Evolutionary conservation across 2,113 vertebrate species (phyloP).

Genomic region (Oreochromis aureus): DNA sequence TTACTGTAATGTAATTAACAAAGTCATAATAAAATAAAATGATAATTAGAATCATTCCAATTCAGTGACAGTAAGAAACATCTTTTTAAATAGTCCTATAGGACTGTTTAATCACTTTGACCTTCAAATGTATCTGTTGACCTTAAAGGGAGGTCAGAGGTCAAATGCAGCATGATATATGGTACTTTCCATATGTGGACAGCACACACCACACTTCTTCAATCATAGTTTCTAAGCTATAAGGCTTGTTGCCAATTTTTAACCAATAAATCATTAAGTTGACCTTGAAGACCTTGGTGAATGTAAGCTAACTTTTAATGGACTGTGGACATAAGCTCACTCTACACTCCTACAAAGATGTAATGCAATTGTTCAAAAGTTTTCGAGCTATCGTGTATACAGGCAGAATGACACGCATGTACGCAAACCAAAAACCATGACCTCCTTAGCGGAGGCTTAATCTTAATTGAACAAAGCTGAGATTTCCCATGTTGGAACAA

Average conservation of each 20-base stretch:
- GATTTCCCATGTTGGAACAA: conserved; percentile 11
- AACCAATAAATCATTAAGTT: neutral
- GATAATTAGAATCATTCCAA: too few relatives aligned
- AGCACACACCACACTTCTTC: neutral
- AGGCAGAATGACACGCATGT: neutral
- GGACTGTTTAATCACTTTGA: neutral
- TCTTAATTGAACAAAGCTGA: neutral
- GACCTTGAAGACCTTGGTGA: neutral
- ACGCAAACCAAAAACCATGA: neutral
- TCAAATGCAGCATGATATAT: neutral
- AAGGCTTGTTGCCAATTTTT: neutral
- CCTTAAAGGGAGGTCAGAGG: neutral
- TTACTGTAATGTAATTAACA: too few relatives aligned
- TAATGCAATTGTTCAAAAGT: neutral
- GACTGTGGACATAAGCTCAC: neutral
- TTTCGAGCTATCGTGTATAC: neutral
- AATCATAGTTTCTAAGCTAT: neutral
- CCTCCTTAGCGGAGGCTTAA: neutral
- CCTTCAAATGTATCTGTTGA: neutral
- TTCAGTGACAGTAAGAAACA: too few relatives aligned
- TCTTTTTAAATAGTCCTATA: neutral
- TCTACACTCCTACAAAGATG: neutral
- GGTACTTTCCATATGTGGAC: neutral
- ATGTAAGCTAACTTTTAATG: neutral
- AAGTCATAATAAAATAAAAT: too few relatives aligned